Evolutionary conservation across 1,140 invertebrate species (phyloP), one percentile per base, ranked within the genome.

Genomic region (Harpegnathos saltator): DNA sequence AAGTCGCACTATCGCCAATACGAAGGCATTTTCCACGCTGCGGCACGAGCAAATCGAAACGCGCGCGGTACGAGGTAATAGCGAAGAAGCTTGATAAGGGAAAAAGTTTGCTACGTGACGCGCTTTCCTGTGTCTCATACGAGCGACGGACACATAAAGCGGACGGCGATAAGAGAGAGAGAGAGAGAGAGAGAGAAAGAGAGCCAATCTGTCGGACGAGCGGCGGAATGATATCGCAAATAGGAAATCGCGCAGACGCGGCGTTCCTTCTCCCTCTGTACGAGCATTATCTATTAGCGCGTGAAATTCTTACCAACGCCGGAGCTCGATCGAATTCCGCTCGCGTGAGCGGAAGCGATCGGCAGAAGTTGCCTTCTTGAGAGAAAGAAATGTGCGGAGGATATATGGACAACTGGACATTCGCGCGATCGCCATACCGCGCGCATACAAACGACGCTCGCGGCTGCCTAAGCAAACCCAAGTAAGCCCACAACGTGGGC

Each of bases 181-280:
- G n/a, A n/a, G n/a, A n/a, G n/a, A n/a, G n/a, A n/a, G n/a, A n/a
- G n/a, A n/a, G n/a, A 75, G 26, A 29, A 24, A 33, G 44, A 75
- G 63, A 75, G 5, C 52, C 73, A 75, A 63, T 75, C 59, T 19
- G 44, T 75, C 26, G 26, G 59, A 61, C 68, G 48, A 63, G 73
- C 24, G 5, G 26, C 44, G 26, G 33, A 63, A 74, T 62, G 59
- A 62, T 75, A 74, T 29, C 44, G 2, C 38, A 12, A 15, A 26
- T 63, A 44, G 63, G 24, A 75, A 33, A 75, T 33, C 4, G n/a
- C 59, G 44, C 44, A 75, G 44, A 29, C 33, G 12, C 19, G 11
- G 26, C 33, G 9, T 7, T 63, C 50, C 14, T 15, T 33, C 2
- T 22, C 5, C 24, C 17, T 48, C 33, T 44, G 19, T 52, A 62